phyloP scores from a whole-genome alignment of 2,797 vertebrate species.

The Ctenochaetus hawaiiensis region DNA sequence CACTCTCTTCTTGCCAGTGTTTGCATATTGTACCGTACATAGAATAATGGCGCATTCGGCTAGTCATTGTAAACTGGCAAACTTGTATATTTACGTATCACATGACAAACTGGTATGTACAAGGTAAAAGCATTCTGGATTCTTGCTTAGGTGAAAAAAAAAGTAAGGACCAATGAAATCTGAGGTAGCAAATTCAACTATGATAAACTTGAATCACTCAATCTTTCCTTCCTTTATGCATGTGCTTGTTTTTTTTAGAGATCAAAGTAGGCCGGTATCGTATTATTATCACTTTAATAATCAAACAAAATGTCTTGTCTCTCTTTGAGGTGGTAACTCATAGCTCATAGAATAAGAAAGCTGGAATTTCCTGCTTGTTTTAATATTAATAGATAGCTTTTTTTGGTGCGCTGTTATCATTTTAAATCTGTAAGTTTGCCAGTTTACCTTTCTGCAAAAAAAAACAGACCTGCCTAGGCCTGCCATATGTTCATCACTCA shows the following conservation, averaged over 20 bases:
- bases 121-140: slow-evolving; percentile 69
- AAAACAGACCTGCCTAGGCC: slow-evolving; percentile 26
- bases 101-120: slow-evolving; percentile 57
- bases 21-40: slow-evolving; percentile 84
- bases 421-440: slow-evolving; percentile 64
- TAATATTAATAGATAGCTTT: background rate
- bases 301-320: background rate
- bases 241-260: slow-evolving; percentile 19
- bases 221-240: background rate
- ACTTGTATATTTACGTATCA: slow-evolving; percentile 56
- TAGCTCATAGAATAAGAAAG: slow-evolving; percentile 14
- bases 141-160: slow-evolving; percentile 51
- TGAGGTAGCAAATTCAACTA: slow-evolving; percentile 83
- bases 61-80: slow-evolving; percentile 78
- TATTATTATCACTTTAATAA: background rate
- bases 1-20: slow-evolving; percentile 70
- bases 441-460: slow-evolving; percentile 68
- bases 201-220: slow-evolving; percentile 46
- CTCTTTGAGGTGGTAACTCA: background rate
- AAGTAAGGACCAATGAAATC: slow-evolving; percentile 68
- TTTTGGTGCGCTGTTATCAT: slow-evolving; percentile 31
- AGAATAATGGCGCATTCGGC: slow-evolving; percentile 76
- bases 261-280: slow-evolving; percentile 17
- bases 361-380: slow-evolving; percentile 26
- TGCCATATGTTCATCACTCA: slow-evolving; percentile 49